These are phyloP conservation scores for Octonoba sinensis DNA, from an alignment of 2,888 invertebrate genomes.

Conservation along the genomic window DNA sequence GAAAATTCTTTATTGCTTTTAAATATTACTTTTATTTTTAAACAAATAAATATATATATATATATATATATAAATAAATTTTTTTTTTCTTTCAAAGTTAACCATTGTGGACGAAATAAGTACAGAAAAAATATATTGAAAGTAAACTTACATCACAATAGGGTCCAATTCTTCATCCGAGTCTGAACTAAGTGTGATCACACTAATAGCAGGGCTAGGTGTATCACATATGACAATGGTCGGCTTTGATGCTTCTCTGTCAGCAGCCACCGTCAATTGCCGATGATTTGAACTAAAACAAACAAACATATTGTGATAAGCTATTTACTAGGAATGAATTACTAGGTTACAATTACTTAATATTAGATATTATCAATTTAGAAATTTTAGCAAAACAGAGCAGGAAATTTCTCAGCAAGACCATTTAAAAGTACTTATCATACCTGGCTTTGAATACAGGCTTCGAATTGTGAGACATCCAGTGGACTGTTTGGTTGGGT, in stretches of 20 bases:
- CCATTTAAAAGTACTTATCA: not conserved
- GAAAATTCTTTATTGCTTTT: too few relatives aligned
- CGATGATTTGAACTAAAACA: conserved; percentile 46
- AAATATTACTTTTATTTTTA: too few relatives aligned
- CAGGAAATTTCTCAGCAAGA: too few relatives aligned
- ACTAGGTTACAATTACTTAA: too few relatives aligned
- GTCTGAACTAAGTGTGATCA: conserved; percentile 95
- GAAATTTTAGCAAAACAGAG: too few relatives aligned
- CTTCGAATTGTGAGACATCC: conserved; percentile 54
- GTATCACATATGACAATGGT: conserved; percentile 96
- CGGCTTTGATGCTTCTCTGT: conserved; percentile 75
- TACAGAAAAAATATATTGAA: not conserved
- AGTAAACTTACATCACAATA: conserved; percentile 43
- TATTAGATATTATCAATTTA: too few relatives aligned
- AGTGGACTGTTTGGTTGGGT: conserved; percentile 52
- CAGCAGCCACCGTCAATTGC: conserved; percentile 67
- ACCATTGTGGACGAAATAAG: too few relatives aligned
- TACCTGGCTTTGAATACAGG: conserved; percentile 44
- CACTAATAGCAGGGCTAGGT: conserved; percentile 93
- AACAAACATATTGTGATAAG: not conserved
- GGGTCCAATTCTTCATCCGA: conserved; percentile 83
- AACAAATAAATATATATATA: too few relatives aligned
- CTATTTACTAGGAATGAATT: too few relatives aligned
- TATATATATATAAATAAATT: too few relatives aligned
- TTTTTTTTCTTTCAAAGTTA: too few relatives aligned